These are phyloP conservation scores for Zophobas atratus DNA, from an alignment of 1,140 invertebrate species.

Conservation along the genomic window DNA sequence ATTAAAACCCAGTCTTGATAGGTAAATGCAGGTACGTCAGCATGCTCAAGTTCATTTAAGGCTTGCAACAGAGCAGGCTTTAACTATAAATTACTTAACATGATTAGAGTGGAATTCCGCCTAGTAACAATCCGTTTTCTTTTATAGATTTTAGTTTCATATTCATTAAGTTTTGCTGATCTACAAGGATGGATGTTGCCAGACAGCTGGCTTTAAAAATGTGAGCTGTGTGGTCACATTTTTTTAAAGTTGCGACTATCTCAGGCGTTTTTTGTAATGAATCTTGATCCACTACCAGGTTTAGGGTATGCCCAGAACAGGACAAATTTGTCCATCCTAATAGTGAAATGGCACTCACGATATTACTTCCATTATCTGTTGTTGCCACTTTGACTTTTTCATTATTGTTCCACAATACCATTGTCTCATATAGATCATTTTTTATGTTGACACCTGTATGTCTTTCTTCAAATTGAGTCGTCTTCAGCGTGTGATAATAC, in stretches of 20 bases:
- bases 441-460: neutral
- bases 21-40: neutral
- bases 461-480: neutral
- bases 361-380: neutral
- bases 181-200: neutral
- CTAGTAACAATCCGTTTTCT: constrained; percentile 2
- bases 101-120: neutral
- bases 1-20: neutral
- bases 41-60: neutral
- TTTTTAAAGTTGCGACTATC: neutral
- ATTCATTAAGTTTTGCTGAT: neutral
- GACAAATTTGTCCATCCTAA: neutral
- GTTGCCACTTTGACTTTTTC: neutral
- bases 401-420: neutral
- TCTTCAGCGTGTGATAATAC: neutral
- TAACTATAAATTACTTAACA: neutral
- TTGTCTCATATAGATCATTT: neutral
- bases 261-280: neutral
- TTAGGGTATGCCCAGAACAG: neutral
- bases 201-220: neutral
- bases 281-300: neutral
- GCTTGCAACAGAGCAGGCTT: neutral
- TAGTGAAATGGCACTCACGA: neutral
- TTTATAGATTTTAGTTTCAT: neutral
- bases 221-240: neutral